phyloP scores from a whole-genome alignment of 2,888 invertebrate species.

The Callosobruchus maculatus region DNA sequence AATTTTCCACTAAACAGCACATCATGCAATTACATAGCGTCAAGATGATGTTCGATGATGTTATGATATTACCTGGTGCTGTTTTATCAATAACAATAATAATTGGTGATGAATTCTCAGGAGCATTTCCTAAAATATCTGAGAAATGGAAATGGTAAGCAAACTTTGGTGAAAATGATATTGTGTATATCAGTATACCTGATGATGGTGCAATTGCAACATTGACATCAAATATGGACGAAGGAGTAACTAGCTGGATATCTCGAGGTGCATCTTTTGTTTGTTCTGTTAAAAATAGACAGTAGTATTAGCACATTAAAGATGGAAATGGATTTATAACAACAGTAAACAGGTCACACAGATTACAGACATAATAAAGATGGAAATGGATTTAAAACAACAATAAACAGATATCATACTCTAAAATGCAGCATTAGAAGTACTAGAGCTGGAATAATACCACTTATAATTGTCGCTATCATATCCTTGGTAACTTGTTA shows the following conservation, averaged over 20 bases:
- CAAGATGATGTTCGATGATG: not conserved
- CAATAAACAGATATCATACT: too few species aligned
- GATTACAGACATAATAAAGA: not conserved
- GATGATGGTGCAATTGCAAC: not conserved
- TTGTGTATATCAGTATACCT: not conserved
- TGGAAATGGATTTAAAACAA: too few species aligned
- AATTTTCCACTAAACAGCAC: not conserved
- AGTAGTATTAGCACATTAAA: not conserved
- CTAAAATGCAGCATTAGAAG: too few species aligned
- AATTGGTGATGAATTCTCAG: not conserved
- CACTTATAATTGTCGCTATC: too few species aligned
- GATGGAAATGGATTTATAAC: too few species aligned
- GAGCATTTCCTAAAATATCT: not conserved
- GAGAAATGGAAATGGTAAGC: not conserved
- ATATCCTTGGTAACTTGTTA: too few species aligned
- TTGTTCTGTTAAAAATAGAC: not conserved
- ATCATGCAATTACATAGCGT: not conserved
- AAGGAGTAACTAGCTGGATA: not conserved
- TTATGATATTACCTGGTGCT: not conserved
- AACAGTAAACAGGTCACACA: too few species aligned
- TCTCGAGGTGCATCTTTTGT: not conserved
- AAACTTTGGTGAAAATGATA: not conserved
- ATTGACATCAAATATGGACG: not conserved
- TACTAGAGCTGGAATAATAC: too few species aligned
- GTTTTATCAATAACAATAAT: not conserved